phyloP scores from a whole-genome alignment of 2,888 invertebrate genomes.

The Brachyptera risi region DNA sequence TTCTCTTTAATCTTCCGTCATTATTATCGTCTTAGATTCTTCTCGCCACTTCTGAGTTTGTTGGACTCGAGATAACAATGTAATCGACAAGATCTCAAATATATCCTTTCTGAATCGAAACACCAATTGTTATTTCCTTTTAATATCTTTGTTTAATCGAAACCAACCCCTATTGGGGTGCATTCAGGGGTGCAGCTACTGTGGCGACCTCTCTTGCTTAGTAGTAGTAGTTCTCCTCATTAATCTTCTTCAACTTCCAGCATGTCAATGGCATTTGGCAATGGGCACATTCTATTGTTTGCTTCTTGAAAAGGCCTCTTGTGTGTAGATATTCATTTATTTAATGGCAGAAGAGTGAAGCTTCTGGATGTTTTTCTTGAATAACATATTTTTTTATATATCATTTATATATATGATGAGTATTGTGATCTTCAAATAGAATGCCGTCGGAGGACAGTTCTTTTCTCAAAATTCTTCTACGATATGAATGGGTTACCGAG shows the following conservation, averaged over 20 bases:
- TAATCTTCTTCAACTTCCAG: slow-evolving; percentile 16
- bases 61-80: background rate
- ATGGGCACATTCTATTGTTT: slow-evolving; percentile 15
- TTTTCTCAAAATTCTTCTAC: slow-evolving; percentile 4
- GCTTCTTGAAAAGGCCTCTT: slow-evolving; percentile 19
- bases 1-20: slow-evolving; percentile 16
- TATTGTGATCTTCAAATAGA: slow-evolving; percentile 8
- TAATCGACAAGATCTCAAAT: slow-evolving; percentile 2
- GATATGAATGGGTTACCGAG: background rate
- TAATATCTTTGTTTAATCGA: slow-evolving; percentile 1
- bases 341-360: slow-evolving; percentile 16
- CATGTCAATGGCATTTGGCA: slow-evolving; percentile 16
- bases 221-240: background rate
- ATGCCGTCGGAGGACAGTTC: slow-evolving; percentile 15
- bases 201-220: background rate
- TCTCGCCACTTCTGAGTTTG: slow-evolving; percentile 10
- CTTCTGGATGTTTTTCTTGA: slow-evolving; percentile 18
- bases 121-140: slow-evolving; percentile 3
- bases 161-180: slow-evolving; percentile 3
- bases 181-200: slow-evolving; percentile 5
- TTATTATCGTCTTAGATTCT: slow-evolving; percentile 5
- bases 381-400: slow-evolving; percentile 14
- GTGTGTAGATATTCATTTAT: slow-evolving; percentile 10
- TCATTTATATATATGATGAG: slow-evolving; percentile 8
- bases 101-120: background rate